Conservation (phyloP, 1,140 invertebrate species). For the Papilio dardanus region DNA sequence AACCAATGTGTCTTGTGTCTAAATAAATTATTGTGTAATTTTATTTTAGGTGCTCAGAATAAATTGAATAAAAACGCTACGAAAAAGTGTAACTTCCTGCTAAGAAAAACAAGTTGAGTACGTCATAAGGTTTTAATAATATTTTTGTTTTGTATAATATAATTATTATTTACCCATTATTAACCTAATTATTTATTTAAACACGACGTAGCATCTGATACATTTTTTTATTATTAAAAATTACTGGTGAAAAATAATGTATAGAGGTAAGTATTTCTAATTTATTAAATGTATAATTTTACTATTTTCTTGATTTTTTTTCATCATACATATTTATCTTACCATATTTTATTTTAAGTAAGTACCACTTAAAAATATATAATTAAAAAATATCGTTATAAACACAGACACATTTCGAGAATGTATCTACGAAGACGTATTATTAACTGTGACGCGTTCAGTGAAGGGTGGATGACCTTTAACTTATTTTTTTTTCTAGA, state of each 20-base stretch:
- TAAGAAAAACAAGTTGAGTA: constrained; percentile 33
- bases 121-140: constrained; percentile 5
- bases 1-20: constrained; percentile 29
- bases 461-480: constrained; percentile 29
- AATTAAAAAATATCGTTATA: no score
- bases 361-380: no score
- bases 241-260: no score
- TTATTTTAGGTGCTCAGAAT: constrained; percentile 20
- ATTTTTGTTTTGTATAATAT: neutral
- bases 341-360: no score
- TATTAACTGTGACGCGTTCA: neutral
- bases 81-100: constrained; percentile 11
- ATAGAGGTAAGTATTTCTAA: no score
- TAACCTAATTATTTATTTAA: neutral
- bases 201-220: no score
- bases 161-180: constrained; percentile 1
- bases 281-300: no score
- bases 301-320: neutral
- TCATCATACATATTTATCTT: neutral
- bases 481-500: neutral
- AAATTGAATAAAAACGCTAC: neutral
- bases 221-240: no score
- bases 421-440: neutral
- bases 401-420: neutral
- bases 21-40: constrained; percentile 33